phyloP scores from a whole-genome alignment of 2,113 vertebrate species.

The Archocentrus centrarchus region DNA sequence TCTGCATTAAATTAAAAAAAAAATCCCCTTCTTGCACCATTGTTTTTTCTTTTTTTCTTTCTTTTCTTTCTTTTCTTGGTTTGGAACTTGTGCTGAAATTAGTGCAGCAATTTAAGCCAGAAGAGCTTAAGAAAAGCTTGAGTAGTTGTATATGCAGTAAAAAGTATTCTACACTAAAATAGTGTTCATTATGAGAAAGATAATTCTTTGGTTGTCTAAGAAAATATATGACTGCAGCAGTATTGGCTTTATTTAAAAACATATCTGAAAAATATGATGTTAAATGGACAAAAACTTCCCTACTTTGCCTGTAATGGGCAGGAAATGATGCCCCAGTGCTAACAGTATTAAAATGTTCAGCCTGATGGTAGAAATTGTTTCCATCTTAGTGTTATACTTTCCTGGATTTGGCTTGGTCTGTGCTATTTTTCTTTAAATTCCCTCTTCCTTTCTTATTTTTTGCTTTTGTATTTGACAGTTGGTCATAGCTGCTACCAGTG shows the following conservation, averaged over 20 bases:
- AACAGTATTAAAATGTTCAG: neutral
- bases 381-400: neutral
- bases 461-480: neutral
- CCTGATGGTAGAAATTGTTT: fast-evolving
- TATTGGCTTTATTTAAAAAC: neutral
- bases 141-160: neutral
- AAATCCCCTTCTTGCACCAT: neutral
- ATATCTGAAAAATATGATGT: neutral
- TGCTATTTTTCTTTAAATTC: neutral
- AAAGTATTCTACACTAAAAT: neutral
- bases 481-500: slow-evolving; percentile 13
- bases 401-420: neutral
- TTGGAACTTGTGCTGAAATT: neutral
- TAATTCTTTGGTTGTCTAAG: neutral
- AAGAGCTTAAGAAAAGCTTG: neutral
- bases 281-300: neutral
- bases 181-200: neutral
- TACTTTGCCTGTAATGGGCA: slow-evolving; percentile 2
- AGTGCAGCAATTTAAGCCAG: neutral
- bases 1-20: neutral
- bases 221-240: neutral
- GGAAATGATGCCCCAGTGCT: neutral
- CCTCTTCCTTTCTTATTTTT: slow-evolving; percentile 1
- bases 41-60: no score
- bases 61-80: neutral